These are phyloP conservation scores for Etia nguti DNA, from an alignment of 2,113 vertebrate genomes.

Conservation along the genomic window DNA sequence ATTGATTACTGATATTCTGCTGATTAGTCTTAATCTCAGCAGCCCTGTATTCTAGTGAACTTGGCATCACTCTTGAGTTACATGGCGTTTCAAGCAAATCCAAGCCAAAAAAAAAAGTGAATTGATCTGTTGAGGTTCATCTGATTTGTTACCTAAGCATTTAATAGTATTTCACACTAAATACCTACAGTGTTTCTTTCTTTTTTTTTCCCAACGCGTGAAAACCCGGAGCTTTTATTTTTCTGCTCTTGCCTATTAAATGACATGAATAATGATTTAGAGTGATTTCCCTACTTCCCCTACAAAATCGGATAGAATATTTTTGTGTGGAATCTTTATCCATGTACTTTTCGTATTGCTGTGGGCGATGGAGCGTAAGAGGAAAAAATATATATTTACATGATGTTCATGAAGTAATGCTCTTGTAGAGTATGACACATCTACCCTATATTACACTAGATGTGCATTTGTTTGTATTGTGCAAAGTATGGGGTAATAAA, in stretches of 20 bases:
- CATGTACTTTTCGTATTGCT: slow-evolving; percentile 36
- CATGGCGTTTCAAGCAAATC: not conserved
- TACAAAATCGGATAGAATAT: slow-evolving; percentile 22
- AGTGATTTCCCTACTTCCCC: not conserved
- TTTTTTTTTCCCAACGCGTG: not conserved
- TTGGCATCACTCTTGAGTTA: not conserved
- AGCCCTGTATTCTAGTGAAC: not conserved
- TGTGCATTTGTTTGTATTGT: slow-evolving; percentile 56
- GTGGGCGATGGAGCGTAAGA: slow-evolving; percentile 15
- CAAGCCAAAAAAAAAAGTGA: not conserved
- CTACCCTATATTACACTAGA: slow-evolving; percentile 24
- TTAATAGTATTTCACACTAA: not conserved
- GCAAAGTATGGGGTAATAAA: slow-evolving; percentile 54
- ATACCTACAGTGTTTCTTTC: not conserved
- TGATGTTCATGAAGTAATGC: slow-evolving; percentile 56
- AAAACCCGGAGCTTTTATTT: slow-evolving; percentile 3
- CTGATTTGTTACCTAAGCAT: not conserved
- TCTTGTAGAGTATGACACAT: slow-evolving; percentile 65
- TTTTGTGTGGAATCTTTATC: slow-evolving; percentile 35
- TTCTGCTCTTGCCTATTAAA: slow-evolving; percentile 11
- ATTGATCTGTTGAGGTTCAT: not conserved
- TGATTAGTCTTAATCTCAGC: not conserved
- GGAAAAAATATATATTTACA: slow-evolving; percentile 3
- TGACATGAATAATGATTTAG: not conserved
- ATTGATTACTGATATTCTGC: not conserved